Conservation (phyloP, 2,797 vertebrate species). For the Sebastes nivosus region DNA sequence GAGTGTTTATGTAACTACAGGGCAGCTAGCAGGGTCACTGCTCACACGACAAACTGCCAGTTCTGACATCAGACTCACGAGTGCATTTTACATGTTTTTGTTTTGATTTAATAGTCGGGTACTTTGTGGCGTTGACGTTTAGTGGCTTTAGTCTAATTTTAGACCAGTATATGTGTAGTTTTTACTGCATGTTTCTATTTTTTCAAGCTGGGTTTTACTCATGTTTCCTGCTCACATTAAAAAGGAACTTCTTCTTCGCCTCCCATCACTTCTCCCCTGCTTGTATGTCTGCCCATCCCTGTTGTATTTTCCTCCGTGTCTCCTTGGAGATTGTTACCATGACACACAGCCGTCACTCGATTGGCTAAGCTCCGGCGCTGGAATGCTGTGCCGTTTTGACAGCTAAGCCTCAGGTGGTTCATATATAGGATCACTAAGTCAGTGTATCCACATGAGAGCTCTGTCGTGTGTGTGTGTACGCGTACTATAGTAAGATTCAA, state of each 20-base stretch:
- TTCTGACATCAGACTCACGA: background rate
- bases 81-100: background rate
- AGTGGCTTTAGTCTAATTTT: background rate
- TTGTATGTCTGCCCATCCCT: constrained; percentile 39
- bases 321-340: constrained; percentile 74
- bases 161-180: background rate
- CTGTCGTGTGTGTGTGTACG: background rate
- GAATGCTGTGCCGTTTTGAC: constrained; percentile 55
- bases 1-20: constrained; percentile 55
- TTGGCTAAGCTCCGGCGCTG: constrained; percentile 33
- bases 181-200: background rate
- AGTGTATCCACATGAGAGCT: constrained; percentile 2
- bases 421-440: constrained; percentile 46
- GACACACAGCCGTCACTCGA: constrained; percentile 44
- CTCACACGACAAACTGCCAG: constrained; percentile 7
- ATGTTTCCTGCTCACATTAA: background rate
- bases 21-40: constrained; percentile 41
- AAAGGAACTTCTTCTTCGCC: background rate
- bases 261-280: constrained; percentile 3
- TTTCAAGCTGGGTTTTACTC: background rate
- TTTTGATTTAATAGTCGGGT: background rate
- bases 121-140: background rate
- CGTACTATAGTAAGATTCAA: constrained; percentile 17
- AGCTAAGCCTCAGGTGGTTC: constrained; percentile 66
- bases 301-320: constrained; percentile 59